Base-by-base conservation (phyloP, 92 coral and sea anemone species). In the Chrysogorgia sp. region DNA sequence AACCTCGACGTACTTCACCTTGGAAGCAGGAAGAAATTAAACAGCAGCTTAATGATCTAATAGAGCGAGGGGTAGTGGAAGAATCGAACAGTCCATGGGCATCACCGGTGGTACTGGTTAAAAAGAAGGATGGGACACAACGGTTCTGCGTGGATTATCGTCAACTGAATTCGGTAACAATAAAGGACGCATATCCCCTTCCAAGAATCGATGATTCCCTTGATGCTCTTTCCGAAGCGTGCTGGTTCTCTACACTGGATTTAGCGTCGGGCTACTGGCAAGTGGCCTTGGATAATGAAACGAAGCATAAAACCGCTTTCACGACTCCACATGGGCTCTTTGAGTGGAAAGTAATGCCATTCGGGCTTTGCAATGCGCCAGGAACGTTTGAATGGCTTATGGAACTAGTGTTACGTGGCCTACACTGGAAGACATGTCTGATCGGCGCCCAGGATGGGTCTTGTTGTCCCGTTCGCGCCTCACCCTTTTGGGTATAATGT, bases 41-140 rank as follows among this genome's bases (percentile, higher is more conserved):
- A n/a, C n/a, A n/a, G n/a, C n/a, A n/a, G n/a, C n/a, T n/a, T n/a
- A n/a, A n/a, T n/a, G n/a, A n/a, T n/a, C 76, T 45, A 22, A 63
- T 83, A 17, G 65, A 83, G 41, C 76, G 68, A 66, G 86, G 90
- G 26, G 56, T 81, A 43, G 34, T 75, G 59, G 60, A 81, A 53
- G 90, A 81, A 29, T 85, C 89, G 23, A 49, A 53, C 47, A 80
- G 85, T 24, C 81, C 85, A 2, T 80, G 82, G 85, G 60, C 77
- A 24, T 85, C 89, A 10, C 75, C 67, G 0, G 66, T 88, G 15
- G 88, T 83, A 5, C 32, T 83, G 72, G 88, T 88, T 8, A 74
- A 82, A 0, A 88, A 88, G 64, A 83, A 88, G 32, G 88, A 84
- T 70, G 88, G 83, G 33, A 84, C 71, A 34, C 84, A 76, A 63